Evolutionary conservation across 2,888 invertebrate species (phyloP), one percentile per base, ranked within the genome.

Genomic region (Argynnis bischoffii): DNA sequence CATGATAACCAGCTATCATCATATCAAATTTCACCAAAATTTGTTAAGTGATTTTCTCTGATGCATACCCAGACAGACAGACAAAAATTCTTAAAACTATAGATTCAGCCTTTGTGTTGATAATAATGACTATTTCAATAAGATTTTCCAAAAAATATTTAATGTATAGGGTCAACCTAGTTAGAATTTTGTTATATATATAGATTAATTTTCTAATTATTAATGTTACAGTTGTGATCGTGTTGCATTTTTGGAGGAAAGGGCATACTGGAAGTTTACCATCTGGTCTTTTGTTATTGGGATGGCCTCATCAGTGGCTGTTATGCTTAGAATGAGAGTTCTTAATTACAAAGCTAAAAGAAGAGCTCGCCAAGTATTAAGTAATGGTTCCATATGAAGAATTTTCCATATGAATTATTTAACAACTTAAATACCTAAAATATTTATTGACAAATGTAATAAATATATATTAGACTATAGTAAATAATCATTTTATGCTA

Each of bases 261-360:
- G 95, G 71, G 94, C 95, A 67, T 98, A 97, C 85, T 97, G 97
- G 96, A 95, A 96, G 76, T 97, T 97, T 81, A 95, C 97, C 80
- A 94, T 94, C 63, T 94, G 95, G 79, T 95, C 95, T 87, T 95
- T 96, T 79, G 86, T 94, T 1, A 79, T 95, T 47, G 95, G 95
- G 1, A 80, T 95, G 0, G 82, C 94, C 21, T 96, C 97, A 14
- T 95, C 95, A 60, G 78, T 94, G 53, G 93, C 94, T 69, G 96
- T 96, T 0, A 94, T 94, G 83, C 84, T 95, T 41, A 89, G 97
- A 74, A 94, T 95, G 78, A 93, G 94, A 78, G 94, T 95, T 26
- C 86, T 96, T 6, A 96, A 96, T 80, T 93, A 94, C 74, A 91
- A 94, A 75, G 94, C 95, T 67, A 90, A 95, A 78, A 94, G 95